Base-by-base conservation (phyloP, 2,888 invertebrate genomes). In the Tuta absoluta region DNA sequence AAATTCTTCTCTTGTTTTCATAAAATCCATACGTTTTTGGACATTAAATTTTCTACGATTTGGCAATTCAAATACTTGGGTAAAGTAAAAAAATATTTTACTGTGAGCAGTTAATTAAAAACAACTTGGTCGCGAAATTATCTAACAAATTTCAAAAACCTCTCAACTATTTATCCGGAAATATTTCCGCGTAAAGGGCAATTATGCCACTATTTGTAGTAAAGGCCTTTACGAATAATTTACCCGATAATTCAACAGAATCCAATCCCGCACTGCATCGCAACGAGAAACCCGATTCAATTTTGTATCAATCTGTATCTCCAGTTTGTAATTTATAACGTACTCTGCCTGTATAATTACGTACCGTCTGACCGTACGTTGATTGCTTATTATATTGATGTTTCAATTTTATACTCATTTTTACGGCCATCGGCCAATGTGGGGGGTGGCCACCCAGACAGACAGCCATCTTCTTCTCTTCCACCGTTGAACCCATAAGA, bases 301-400 rank as follows among this genome's bases (percentile, higher is more conserved):
- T 83, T 86, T 84, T 72, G 75, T 78, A 87, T 74, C 86, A 79
- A 84, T 84, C 90, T 86, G 87, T 89, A 87, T 85, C 77, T 80
- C 75, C 77, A 79, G 77, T 81, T 78, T 78, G 84, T 90, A 89
- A 91, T 91, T 91, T 90, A 90, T 89, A 86, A 84, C 85, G 76
- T 80, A 80, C 77, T 84, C 81, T 84, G 78, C 81, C 87, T 82
- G 87, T 91, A 91, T 91, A 91, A 91, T 91, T 91, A 91, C 85
- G 84, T 76, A 80, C 79, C 83, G 79, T 76, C 82, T 77, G 76
- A 78, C 77, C 62, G 76, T 75, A 75, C 81, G 86, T 85, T 91
- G 91, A 91, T 91, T 91, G 90, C 91, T 90, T 91, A 91, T 91
- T 91, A 91, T 91, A 91, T 91, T 91, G 91, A 91, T 91, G 91